phyloP scores from a whole-genome alignment of 2,888 invertebrate genomes.

The Drosophila borborema region DNA sequence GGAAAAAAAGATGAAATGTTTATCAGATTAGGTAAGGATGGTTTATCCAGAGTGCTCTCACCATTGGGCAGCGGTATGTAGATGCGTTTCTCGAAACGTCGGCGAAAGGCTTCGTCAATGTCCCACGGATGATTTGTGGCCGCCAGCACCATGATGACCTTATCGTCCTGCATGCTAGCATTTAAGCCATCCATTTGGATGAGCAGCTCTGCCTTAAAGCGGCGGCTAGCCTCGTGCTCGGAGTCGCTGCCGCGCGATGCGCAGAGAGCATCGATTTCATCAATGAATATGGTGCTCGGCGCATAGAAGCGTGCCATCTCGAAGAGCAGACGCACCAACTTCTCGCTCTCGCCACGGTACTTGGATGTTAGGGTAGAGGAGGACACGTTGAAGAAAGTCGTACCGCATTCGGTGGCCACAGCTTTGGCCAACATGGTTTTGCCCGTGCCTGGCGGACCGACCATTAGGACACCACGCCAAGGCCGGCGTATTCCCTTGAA shows the following conservation, averaged over 20 bases:
- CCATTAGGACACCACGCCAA: slow-evolving; percentile 87
- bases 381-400: slow-evolving; percentile 95
- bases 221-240: slow-evolving; percentile 94
- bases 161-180: slow-evolving; percentile 88
- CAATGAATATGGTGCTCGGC: slow-evolving; percentile 95
- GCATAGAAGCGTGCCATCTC: slow-evolving; percentile 96
- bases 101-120: slow-evolving; percentile 93
- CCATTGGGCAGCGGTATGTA: slow-evolving; percentile 94
- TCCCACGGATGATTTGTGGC: slow-evolving; percentile 98
- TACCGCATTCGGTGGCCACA: slow-evolving; percentile 94
- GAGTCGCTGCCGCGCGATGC: slow-evolving; percentile 93
- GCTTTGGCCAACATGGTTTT: slow-evolving; percentile 94
- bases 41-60: slow-evolving; percentile 69
- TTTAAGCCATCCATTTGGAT: slow-evolving; percentile 96
- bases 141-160: slow-evolving; percentile 94
- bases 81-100: slow-evolving; percentile 94
- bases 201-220: slow-evolving; percentile 94
- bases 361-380: slow-evolving; percentile 95
- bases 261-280: slow-evolving; percentile 95
- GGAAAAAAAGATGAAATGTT: slow-evolving; percentile 25
- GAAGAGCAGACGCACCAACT: slow-evolving; percentile 93
- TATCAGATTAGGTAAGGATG: not conserved
- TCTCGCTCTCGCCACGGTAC: slow-evolving; percentile 96
- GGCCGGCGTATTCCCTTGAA: slow-evolving; percentile 94
- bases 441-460: slow-evolving; percentile 89